Conservation (phyloP, 2,888 invertebrate genomes). For the Mactromeris polynyma region DNA sequence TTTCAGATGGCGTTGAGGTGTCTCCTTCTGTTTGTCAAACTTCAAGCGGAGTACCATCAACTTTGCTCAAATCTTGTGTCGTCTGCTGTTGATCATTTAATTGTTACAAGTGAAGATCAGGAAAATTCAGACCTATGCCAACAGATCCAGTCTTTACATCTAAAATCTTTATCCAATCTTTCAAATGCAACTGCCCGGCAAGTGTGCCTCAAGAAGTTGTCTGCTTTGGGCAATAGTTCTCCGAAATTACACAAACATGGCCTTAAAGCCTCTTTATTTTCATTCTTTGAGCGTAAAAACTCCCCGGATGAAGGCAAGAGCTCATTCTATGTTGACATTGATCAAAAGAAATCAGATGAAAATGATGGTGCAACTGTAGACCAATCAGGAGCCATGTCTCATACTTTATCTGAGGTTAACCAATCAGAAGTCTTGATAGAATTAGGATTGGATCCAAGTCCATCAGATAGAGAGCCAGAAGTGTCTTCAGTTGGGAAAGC, state of each 20-base stretch:
- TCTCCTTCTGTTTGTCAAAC: constrained; percentile 78
- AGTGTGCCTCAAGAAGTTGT: constrained; percentile 56
- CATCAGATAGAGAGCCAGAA: constrained; percentile 20
- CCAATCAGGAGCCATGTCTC: constrained; percentile 43
- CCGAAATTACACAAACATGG: constrained; percentile 73
- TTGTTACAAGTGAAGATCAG: constrained; percentile 69
- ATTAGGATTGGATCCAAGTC: constrained; percentile 72
- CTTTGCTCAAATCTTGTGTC: constrained; percentile 76
- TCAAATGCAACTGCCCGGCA: constrained; percentile 60
- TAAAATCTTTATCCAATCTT: constrained; percentile 61
- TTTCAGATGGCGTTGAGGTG: constrained; percentile 78
- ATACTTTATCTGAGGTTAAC: constrained; percentile 42
- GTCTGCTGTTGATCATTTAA: constrained; percentile 74
- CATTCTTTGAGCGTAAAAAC: constrained; percentile 80
- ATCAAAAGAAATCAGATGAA: constrained; percentile 43
- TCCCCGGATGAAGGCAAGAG: constrained; percentile 77
- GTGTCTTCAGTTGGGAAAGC: not conserved
- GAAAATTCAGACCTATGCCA: constrained; percentile 75
- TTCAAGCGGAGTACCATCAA: constrained; percentile 80
- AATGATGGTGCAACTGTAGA: constrained; percentile 1
- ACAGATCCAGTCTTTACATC: constrained; percentile 72
- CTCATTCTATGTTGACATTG: constrained; percentile 80
- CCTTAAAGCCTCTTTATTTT: constrained; percentile 77
- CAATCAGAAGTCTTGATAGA: constrained; percentile 73
- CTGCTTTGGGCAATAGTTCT: constrained; percentile 68